phyloP scores from a whole-genome alignment of 2,797 vertebrate genomes.

The Peromyscus nudipes region DNA sequence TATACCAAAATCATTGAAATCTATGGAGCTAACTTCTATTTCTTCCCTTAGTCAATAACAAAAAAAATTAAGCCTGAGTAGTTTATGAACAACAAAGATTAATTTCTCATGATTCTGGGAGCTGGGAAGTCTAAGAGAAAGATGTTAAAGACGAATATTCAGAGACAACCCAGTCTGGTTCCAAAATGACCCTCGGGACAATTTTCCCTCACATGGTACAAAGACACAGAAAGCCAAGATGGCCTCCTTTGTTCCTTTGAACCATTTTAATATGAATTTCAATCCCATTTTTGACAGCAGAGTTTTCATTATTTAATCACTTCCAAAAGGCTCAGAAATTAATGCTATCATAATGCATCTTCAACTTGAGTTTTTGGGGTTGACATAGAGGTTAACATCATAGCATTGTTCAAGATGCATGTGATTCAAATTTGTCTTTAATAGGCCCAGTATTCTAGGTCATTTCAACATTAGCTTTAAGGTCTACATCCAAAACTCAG shows the following conservation, averaged over 20 bases:
- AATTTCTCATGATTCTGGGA: background rate
- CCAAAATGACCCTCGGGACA: background rate
- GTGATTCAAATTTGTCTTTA: background rate
- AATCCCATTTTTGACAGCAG: background rate
- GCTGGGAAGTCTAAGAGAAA: background rate
- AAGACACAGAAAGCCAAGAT: background rate
- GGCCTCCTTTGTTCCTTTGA: background rate
- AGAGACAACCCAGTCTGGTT: background rate
- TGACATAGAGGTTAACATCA: background rate
- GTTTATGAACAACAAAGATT: background rate
- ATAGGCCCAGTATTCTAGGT: background rate
- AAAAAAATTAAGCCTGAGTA: background rate
- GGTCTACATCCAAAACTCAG: background rate
- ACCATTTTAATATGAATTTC: background rate
- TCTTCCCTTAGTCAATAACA: background rate
- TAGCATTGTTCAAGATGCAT: background rate
- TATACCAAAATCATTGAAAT: background rate
- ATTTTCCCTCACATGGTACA: background rate
- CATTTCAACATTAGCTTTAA: background rate
- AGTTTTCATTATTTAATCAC: background rate
- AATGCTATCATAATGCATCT: background rate
- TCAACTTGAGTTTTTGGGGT: background rate
- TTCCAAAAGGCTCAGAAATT: background rate
- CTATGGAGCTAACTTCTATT: background rate
- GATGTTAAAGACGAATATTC: background rate